Conservation (phyloP, 1,140 invertebrate genomes). For the Triops cancriformis region DNA sequence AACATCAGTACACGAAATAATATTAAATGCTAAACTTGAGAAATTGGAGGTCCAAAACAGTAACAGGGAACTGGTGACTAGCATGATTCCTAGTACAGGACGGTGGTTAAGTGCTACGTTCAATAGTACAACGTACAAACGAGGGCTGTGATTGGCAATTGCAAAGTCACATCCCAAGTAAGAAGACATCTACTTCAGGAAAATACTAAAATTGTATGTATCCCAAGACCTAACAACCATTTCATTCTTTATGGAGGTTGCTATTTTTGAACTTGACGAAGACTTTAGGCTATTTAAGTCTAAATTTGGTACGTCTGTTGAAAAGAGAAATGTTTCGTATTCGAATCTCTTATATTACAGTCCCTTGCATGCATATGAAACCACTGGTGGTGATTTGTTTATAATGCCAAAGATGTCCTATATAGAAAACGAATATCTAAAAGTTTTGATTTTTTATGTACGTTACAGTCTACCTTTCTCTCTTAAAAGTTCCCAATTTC, state of each 20-base stretch:
- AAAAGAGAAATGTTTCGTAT: neutral
- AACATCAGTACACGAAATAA: too few relatives aligned
- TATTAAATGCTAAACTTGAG: too few relatives aligned
- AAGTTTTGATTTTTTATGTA: neutral
- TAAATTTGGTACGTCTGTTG: neutral
- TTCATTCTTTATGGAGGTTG: neutral
- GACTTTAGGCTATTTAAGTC: neutral
- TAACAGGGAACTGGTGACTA: too few relatives aligned
- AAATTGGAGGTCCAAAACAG: too few relatives aligned
- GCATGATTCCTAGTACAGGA: too few relatives aligned
- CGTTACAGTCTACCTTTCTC: neutral
- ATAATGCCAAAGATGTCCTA: neutral
- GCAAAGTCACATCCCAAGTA: too few relatives aligned
- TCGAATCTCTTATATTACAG: neutral
- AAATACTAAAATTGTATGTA: too few relatives aligned
- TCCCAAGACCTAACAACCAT: too few relatives aligned
- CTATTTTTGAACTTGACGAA: neutral
- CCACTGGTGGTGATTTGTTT: neutral
- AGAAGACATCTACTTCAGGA: too few relatives aligned
- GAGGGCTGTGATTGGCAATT: too few relatives aligned
- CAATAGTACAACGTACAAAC: too few relatives aligned
- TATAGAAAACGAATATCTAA: neutral
- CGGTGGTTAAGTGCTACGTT: too few relatives aligned
- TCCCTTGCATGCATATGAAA: neutral
- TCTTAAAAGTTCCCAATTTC: neutral